phyloP scores from a whole-genome alignment of 2,113 vertebrate species.

The Orthonyx spaldingii region DNA sequence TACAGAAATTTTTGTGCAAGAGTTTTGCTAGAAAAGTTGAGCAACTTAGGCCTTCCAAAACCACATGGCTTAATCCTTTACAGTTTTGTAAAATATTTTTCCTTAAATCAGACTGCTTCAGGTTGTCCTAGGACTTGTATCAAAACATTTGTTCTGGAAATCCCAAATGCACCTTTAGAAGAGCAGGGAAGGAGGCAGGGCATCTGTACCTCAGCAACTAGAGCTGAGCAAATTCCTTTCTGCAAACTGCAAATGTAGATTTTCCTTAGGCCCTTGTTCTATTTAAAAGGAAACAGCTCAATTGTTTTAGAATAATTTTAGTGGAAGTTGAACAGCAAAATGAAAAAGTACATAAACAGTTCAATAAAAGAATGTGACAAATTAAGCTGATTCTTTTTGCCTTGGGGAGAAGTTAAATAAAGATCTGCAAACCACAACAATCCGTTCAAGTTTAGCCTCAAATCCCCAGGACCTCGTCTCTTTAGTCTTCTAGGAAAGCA shows the following conservation, averaged over 20 bases:
- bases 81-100: background rate
- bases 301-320: background rate
- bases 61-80: background rate
- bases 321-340: conserved; percentile 11
- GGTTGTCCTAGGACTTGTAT: background rate
- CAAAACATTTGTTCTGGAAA: background rate
- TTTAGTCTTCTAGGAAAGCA: conserved; percentile 12
- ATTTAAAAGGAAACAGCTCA: background rate
- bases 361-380: background rate
- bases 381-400: conserved; percentile 21
- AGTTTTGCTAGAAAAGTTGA: background rate
- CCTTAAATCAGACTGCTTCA: background rate
- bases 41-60: background rate
- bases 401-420: conserved; percentile 22
- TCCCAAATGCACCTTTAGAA: background rate
- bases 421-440: conserved; percentile 43
- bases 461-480: background rate
- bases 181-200: background rate
- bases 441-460: conserved; percentile 11
- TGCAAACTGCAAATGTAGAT: background rate
- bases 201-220: background rate
- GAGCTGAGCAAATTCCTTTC: background rate
- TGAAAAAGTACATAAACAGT: background rate
- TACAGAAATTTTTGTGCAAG: background rate
- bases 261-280: background rate